Conservation (phyloP, 2,797 vertebrate genomes). For the Trematomus bernacchii region DNA sequence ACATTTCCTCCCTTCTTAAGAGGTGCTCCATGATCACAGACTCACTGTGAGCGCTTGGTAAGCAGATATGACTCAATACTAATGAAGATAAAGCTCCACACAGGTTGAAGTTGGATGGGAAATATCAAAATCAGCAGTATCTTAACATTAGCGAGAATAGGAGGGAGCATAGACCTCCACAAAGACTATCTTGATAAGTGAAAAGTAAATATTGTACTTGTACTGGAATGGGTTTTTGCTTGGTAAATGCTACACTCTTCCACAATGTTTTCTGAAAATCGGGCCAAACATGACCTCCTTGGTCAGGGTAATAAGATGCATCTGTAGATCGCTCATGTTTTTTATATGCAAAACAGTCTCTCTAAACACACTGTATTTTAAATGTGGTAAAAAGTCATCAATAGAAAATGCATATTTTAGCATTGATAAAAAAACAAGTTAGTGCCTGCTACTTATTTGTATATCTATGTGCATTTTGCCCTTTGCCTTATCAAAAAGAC, state of each 20-base stretch:
- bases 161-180: too few relatives aligned
- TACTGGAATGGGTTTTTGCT: too few relatives aligned
- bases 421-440: neutral
- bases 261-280: too few relatives aligned
- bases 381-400: conserved; percentile 1
- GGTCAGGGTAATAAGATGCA: too few relatives aligned
- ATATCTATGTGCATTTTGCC: neutral
- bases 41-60: conserved; percentile 20
- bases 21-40: conserved; percentile 35
- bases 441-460: neutral
- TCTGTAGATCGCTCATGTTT: neutral
- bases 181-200: too few relatives aligned
- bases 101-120: neutral
- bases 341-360: neutral
- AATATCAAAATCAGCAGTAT: conserved; percentile 1
- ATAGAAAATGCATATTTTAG: neutral
- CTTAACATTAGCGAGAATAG: neutral
- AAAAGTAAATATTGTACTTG: too few relatives aligned
- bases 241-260: too few relatives aligned
- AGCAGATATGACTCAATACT: conserved; percentile 38
- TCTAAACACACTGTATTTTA: neutral
- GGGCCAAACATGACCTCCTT: too few relatives aligned
- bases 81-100: conserved; percentile 31
- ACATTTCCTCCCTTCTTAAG: conserved; percentile 60
- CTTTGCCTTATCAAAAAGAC: conserved; percentile 18